Evolutionary conservation across 1,140 invertebrate genomes (phyloP), one percentile per base, ranked within the genome.

Genomic region (Diorhabda elongata): DNA sequence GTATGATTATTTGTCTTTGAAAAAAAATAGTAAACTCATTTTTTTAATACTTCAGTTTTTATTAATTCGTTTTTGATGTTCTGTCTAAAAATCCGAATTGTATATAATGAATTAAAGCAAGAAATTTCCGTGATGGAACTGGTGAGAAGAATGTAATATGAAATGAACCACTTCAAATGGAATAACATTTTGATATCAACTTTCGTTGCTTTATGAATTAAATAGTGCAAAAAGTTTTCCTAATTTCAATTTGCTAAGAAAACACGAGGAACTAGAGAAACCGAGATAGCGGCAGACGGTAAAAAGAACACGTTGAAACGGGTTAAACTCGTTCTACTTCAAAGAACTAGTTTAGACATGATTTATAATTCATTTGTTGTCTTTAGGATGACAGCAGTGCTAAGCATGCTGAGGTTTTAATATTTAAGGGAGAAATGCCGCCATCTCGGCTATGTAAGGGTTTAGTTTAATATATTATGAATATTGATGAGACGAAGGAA

Each of bases 291-390:
- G n/a, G 47, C 47, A 52, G 47, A n/a, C 47, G 47, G 47, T 8
- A 52, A 52, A n/a, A 52, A 52, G 47, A 52, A 52, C 47, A 52
- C 47, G 47, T 52, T 52, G 47, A 52, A 52, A 52, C 47, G 47
- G 47, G 47, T 52, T 52, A 3, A 52, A 52, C 47, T 52, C n/a
- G 58, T 42, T 60, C 58, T 47, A 67, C 65, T 60, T 67, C 26
- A 44, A 61, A 67, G 58, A 67, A 45, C 42, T 67, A 60, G 58
- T 67, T 52, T 26, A 44, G 57, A 67, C 44, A 60, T 67, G 58
- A 67, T 67, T 67, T 60, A 67, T 67, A 67, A 67, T 67, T 67
- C 65, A 67, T 67, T 61, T 59, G 65, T 67, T 67, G 44, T 60
- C 65, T 60, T 67, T 52, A 67, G 45, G 43, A 67, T 42, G 42